phyloP scores from a whole-genome alignment of 1,140 invertebrate genomes.

The Lethocerus indicus region DNA sequence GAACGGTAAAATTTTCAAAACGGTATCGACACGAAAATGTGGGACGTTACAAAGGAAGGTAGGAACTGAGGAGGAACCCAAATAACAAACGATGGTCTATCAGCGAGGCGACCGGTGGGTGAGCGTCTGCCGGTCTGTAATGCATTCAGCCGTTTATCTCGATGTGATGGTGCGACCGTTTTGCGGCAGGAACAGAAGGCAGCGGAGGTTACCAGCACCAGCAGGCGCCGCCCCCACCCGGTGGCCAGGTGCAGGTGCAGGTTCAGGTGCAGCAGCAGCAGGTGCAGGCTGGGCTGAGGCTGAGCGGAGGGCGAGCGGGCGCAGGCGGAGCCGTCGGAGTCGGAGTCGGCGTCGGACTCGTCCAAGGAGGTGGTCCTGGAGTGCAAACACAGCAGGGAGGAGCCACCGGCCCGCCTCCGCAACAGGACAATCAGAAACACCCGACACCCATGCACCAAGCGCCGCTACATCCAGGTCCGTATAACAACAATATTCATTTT shows the following conservation, averaged over 20 bases:
- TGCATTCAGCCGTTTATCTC: neutral
- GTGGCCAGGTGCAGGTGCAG: neutral
- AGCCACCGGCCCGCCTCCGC: no score
- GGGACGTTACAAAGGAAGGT: no score
- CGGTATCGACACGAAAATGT: no score
- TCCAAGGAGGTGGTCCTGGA: no score
- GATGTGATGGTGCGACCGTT: neutral
- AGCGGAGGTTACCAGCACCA: neutral
- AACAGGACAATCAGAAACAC: no score
- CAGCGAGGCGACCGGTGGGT: no score
- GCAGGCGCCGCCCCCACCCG: neutral
- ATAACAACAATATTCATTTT: no score
- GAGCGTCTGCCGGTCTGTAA: neutral
- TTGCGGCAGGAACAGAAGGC: constrained; percentile 5
- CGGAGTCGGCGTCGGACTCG: neutral
- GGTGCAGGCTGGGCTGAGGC: neutral
- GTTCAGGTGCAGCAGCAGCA: neutral
- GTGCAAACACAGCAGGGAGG: no score
- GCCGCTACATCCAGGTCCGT: no score
- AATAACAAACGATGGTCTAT: neutral
- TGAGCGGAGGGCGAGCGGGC: neutral
- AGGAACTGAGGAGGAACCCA: no score
- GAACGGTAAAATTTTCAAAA: no score
- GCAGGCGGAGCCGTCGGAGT: constrained; percentile 1
- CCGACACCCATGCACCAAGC: no score